Evolutionary conservation across 2,888 invertebrate species (phyloP), one percentile per base, ranked within the genome.

Genomic region (Argyresthia goedartella): DNA sequence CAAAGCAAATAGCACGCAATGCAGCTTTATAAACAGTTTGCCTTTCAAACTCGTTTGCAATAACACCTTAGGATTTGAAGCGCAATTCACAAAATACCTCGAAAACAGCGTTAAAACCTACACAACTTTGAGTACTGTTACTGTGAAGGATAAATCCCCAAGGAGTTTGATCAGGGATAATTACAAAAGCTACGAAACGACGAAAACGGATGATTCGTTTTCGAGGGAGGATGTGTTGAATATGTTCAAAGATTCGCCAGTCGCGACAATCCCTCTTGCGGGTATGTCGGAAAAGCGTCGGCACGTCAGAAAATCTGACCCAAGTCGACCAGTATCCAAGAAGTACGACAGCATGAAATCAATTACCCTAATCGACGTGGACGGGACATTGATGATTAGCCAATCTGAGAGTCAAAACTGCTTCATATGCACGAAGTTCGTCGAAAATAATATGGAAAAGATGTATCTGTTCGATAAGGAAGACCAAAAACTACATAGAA

Each of bases 171-270:
- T 75, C 1, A 67, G 56, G 14, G 68, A 72, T 41, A 69, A 67
- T 56, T 67, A 60, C 55, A 67, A 67, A 53, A 66, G 59, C 35
- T 66, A 63, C 42, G 70, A 71, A 16, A 1, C n/a, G 36, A 69
- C 69, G 9, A 62, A 56, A 8, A 54, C 46, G 41, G 58, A 59
- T 45, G 69, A 66, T 33, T 56, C 54, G 10, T 73, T 73, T 34
- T 81, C 82, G 0, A 64, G 86, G 11, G 85, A 86, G 45, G 81
- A 84, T 48, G 70, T 86, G 34, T 57, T 86, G 11, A 81, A 85
- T 56, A 78, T 86, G 78, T 80, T 86, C 25, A 86, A 85, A 64
- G 80, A 86, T 62, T 74, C 84, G 0, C 87, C 87, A 0, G 76
- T 85, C 1, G 73, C 75, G 0, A 70, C 78, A 1, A 53, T 76